Conservation (phyloP, 53 echinoderm and acorn worm species). For the Luidia sarsii region DNA sequence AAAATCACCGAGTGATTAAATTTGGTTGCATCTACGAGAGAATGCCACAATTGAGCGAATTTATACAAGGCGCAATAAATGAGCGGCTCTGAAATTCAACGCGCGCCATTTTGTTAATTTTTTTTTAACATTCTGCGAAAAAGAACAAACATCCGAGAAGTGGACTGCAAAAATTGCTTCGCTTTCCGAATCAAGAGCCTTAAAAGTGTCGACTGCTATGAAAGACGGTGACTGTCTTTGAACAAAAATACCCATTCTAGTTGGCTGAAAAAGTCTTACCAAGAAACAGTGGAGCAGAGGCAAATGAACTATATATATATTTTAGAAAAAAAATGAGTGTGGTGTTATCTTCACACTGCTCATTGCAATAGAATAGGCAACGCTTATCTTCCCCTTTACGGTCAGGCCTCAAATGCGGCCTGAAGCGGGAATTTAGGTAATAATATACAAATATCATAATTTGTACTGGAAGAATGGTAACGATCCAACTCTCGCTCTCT, state of each 20-base stretch:
- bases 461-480: conserved; percentile 56
- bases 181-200: too few species aligned
- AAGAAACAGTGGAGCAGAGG: conserved; percentile 32
- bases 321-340: conserved; percentile 53
- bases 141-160: too few species aligned
- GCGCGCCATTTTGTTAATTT: too few species aligned
- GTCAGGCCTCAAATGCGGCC: conserved; percentile 45
- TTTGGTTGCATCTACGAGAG: too few species aligned
- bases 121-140: too few species aligned
- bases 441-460: conserved; percentile 55
- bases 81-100: too few species aligned
- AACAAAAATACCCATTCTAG: background rate
- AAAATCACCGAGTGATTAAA: too few species aligned
- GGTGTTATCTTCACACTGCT: conserved; percentile 42
- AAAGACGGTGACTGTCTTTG: conserved; percentile 1
- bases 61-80: too few species aligned
- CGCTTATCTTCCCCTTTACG: conserved; percentile 24
- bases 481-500: conserved; percentile 43
- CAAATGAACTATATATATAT: conserved; percentile 32
- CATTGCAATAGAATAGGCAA: conserved; percentile 61
- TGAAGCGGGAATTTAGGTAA: background rate
- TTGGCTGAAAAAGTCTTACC: conserved; percentile 38
- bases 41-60: too few species aligned
- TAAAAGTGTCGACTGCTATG: too few species aligned
- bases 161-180: too few species aligned